A percentile compares a stretch with the other conserved stretches of the same genome.
Evolutionary conservation across 2,888 invertebrate species (phyloP).

Genomic region (Acrocyrtus sp.): DNA sequence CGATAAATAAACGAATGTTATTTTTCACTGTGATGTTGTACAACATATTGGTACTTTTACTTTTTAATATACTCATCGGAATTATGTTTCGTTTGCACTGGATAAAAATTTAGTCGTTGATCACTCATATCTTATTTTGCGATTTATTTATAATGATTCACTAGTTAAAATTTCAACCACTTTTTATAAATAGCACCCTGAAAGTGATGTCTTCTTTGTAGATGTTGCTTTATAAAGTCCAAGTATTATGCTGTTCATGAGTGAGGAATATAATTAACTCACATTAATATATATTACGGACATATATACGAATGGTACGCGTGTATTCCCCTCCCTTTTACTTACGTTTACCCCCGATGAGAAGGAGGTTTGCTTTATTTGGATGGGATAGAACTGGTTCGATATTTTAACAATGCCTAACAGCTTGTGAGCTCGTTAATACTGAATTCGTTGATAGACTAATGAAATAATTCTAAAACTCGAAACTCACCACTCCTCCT

Average conservation of each 20-base stretch:
- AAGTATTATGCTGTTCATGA: slow-evolving; percentile 47
- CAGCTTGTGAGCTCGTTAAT: too few relatives aligned
- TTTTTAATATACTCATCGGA: too few relatives aligned
- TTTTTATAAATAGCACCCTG: slow-evolving; percentile 11
- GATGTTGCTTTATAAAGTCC: slow-evolving; percentile 29
- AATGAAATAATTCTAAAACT: not conserved
- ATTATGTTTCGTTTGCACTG: slow-evolving; percentile 24
- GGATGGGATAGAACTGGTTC: too few relatives aligned
- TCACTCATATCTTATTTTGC: slow-evolving; percentile 34
- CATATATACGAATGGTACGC: too few relatives aligned
- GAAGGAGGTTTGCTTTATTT: too few relatives aligned
- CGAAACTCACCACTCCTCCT: slow-evolving; percentile 97
- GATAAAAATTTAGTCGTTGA: slow-evolving; percentile 14
- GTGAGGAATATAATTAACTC: slow-evolving; percentile 43
- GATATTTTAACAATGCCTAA: too few relatives aligned
- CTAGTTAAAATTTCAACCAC: slow-evolving; percentile 31
- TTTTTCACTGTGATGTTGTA: slow-evolving; percentile 38
- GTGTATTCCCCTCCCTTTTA: too few relatives aligned
- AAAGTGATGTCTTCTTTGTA: slow-evolving; percentile 35
- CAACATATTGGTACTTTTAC: too few relatives aligned
- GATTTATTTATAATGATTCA: slow-evolving; percentile 6
- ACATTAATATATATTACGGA: slow-evolving; percentile 14
- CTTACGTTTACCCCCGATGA: too few relatives aligned
- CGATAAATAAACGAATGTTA: slow-evolving; percentile 24
- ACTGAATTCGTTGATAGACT: too few relatives aligned